Base-by-base conservation (phyloP, 2,888 invertebrate species). In the Caenorhabditis plicata region DNA sequence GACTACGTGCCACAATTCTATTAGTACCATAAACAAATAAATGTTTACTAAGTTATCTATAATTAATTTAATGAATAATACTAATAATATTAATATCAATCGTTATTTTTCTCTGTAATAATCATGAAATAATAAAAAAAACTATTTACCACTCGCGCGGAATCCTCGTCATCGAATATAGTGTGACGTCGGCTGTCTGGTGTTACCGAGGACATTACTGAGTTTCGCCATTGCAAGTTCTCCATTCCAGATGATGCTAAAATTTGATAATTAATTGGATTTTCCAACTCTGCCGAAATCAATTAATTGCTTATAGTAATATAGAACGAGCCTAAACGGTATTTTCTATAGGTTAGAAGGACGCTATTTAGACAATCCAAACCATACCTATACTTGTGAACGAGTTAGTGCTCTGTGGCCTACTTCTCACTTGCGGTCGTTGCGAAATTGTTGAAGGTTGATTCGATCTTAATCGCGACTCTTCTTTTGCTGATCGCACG, bases 221-320 rank as follows among this genome's bases (percentile, higher is more conserved):
- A 77, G 45, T 73, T 72, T 23, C 73, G 49, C 77, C 77, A 77
- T 11, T 56, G 63, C 19, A 77, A 55, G 44, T 74, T 74, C 36
- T 73, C 74, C 68, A 77, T 63, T 27, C 75, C 75, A 27, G 73
- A 73, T 11, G 76, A 76, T 22, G 74, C 74, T 71, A 57, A 50
- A n/a, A 9, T 36, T 25, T 22, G 39, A 38, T n/a, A 48, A 49
- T 27, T 22, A 22, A 11, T 13, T 27, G 9, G 23, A 7, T 11
- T 15, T 29, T n/a, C n/a, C n/a, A n/a, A n/a, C n/a, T n/a, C n/a
- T n/a, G n/a, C n/a, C n/a, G n/a, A n/a, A n/a, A n/a, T n/a, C n/a
- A n/a, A n/a, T n/a, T n/a, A n/a, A n/a, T n/a, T n/a, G n/a, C n/a
- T n/a, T n/a, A n/a, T n/a, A n/a, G n/a, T n/a, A n/a, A n/a, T n/a